Conservation (phyloP, 1,140 invertebrate species). For the Trachymyrmex septentrionalis region DNA sequence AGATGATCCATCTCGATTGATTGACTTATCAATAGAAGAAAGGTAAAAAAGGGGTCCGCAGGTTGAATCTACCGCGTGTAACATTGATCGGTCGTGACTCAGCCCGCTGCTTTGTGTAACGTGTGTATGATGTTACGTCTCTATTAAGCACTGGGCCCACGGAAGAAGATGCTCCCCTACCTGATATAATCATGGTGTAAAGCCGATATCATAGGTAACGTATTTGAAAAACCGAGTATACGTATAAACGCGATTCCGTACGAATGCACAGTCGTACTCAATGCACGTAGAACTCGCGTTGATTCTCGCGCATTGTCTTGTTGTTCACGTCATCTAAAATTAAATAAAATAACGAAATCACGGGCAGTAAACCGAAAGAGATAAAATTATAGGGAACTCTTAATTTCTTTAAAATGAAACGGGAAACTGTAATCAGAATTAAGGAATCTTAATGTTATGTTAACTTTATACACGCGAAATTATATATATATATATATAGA, state of each 20-base stretch:
- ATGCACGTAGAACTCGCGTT: neutral
- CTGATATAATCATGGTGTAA: slow-evolving; percentile 56
- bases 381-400: neutral
- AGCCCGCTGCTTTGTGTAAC: slow-evolving; percentile 58
- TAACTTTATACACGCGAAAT: neutral
- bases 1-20: slow-evolving; percentile 6
- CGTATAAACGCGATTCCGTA: slow-evolving; percentile 9
- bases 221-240: slow-evolving; percentile 23
- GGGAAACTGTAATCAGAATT: too few relatives aligned
- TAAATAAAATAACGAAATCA: slow-evolving; percentile 4
- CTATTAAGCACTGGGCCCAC: slow-evolving; percentile 51
- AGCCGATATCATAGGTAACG: slow-evolving; percentile 39
- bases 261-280: neutral
- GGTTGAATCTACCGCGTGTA: slow-evolving; percentile 44
- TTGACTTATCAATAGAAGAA: slow-evolving; percentile 50
- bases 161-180: slow-evolving; percentile 32
- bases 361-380: neutral
- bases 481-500: too few relatives aligned
- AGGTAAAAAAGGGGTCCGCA: slow-evolving; percentile 23
- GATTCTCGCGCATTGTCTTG: neutral
- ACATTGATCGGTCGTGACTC: slow-evolving; percentile 57
- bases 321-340: neutral
- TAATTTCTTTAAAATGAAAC: too few relatives aligned
- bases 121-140: slow-evolving; percentile 64
- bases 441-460: too few relatives aligned